These are phyloP conservation scores for Oithona nana DNA, from an alignment of 2,888 invertebrate species.

Conservation along the genomic window DNA sequence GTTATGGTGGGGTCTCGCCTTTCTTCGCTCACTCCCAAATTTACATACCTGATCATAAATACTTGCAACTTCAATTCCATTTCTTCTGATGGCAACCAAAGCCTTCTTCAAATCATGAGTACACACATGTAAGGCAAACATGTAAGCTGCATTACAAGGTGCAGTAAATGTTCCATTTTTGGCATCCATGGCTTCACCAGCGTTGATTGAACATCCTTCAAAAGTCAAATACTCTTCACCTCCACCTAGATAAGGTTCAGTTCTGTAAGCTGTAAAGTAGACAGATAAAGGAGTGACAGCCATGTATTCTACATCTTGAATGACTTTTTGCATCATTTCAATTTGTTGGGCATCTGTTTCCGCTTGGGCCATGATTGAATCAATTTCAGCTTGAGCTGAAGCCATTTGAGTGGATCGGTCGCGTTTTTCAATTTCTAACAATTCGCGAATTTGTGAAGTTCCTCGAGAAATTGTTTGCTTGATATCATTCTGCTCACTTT, in stretches of 20 bases:
- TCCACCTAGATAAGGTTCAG: constrained; percentile 3
- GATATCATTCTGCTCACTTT: neutral
- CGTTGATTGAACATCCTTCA: constrained; percentile 13
- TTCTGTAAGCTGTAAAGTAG: constrained; percentile 14
- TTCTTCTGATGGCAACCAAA: constrained; percentile 12
- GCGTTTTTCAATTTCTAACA: neutral
- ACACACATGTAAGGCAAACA: constrained; percentile 11
- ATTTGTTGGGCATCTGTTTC: neutral
- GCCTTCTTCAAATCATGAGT: constrained; percentile 16
- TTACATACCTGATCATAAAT: constrained; percentile 4
- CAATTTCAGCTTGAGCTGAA: neutral
- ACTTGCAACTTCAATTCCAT: constrained; percentile 14
- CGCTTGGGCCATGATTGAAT: neutral
- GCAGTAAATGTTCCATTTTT: constrained; percentile 6
- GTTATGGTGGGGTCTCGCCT: too few species aligned
- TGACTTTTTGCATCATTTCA: neutral
- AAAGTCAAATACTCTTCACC: constrained; percentile 17
- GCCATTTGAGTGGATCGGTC: constrained; percentile 1
- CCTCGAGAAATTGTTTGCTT: neutral
- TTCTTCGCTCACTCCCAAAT: too few species aligned
- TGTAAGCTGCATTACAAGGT: constrained; percentile 5
- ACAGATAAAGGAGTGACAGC: constrained; percentile 1
- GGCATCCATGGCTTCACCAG: constrained; percentile 6
- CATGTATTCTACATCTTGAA: neutral
- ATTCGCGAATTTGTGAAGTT: neutral